Evolutionary conservation across 2,113 vertebrate genomes (phyloP), one percentile per base, ranked within the genome.

Genomic region (Dasypus novemcinctus): DNA sequence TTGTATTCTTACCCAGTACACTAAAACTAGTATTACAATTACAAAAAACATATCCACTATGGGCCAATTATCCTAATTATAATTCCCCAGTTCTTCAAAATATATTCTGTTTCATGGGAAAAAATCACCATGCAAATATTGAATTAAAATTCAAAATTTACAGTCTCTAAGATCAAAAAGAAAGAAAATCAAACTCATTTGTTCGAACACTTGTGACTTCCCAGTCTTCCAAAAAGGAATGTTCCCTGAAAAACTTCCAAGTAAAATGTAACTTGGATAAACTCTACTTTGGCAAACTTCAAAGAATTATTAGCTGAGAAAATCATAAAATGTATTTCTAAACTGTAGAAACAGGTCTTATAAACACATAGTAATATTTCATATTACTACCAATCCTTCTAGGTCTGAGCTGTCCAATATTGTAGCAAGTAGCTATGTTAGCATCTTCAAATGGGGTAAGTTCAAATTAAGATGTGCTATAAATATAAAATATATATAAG

Each of bases 241-340:
- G 18, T 86, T 68, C 38, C 52, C 49, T 59, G 91, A 87, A 88
- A 93, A 33, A 5, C 63, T 63, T 90, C 64, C 85, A 94, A 79
- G 59, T 81, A 89, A 95, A 94, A 79, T 64, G 2, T 75, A 74
- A 54, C 27, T 74, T 78, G 69, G 46, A 94, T 79, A 46, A 43
- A 69, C n/a, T 57, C 90, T 95, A 95, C 95, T 91, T 91, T 86
- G 75, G n/a, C 52, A 85, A 89, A 86, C 63, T 91, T 80, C 74
- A 89, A 91, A 97, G 78, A 83, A 25, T 41, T 78, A 89, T 11
- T 90, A 61, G 69, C 46, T 79, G 36, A n/a, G 49, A 86, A 93
- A 95, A 95, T 90, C 64, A 31, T 72, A 74, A 84, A 82, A 7
- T 52, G 3, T 78, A 87, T 63, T 84, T 82, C 54, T 59, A 75